A percentile compares a stretch with the other conserved stretches of the same genome.
Evolutionary conservation across 2,888 invertebrate genomes (phyloP).

Genomic region (Drosophila parthenogenetica): DNA sequence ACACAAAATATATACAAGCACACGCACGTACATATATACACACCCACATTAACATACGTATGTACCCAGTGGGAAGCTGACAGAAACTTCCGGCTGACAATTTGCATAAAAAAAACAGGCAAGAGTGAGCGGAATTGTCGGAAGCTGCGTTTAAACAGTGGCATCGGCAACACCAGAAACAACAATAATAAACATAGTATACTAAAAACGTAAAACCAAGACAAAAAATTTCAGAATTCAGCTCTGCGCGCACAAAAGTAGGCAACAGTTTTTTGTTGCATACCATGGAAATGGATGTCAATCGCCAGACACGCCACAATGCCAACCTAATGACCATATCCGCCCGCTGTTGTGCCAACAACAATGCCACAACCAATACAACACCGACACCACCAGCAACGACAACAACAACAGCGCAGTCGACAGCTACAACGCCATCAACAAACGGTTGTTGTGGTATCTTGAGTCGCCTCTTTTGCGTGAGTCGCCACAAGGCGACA

Average conservation of each 20-base stretch:
- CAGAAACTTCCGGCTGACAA: slow-evolving; percentile 53
- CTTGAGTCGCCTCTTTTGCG: slow-evolving; percentile 76
- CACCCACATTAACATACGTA: slow-evolving; percentile 27
- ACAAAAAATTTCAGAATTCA: slow-evolving; percentile 37
- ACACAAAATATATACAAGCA: slow-evolving; percentile 19
- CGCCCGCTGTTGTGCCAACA: slow-evolving; percentile 78
- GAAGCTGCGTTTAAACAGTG: slow-evolving; percentile 47
- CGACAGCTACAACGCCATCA: slow-evolving; percentile 50
- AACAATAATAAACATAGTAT: slow-evolving; percentile 38
- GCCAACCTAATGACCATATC: slow-evolving; percentile 83
- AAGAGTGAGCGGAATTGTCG: slow-evolving; percentile 39
- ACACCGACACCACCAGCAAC: slow-evolving; percentile 46
- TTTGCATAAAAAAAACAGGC: slow-evolving; percentile 47
- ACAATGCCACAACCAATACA: slow-evolving; percentile 49
- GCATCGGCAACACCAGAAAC: slow-evolving; percentile 17
- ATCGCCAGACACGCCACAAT: slow-evolving; percentile 80
- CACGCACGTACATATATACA: slow-evolving; percentile 30
- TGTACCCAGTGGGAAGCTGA: slow-evolving; percentile 27
- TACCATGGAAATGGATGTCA: slow-evolving; percentile 84
- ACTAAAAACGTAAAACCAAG: slow-evolving; percentile 19
- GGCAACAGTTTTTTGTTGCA: slow-evolving; percentile 66
- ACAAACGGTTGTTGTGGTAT: slow-evolving; percentile 78
- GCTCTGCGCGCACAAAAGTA: slow-evolving; percentile 58
- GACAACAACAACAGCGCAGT: slow-evolving; percentile 54
- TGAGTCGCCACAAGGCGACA: slow-evolving; percentile 76